Base-by-base conservation (phyloP, 2,113 vertebrate genomes). In the Notiomystis cincta region DNA sequence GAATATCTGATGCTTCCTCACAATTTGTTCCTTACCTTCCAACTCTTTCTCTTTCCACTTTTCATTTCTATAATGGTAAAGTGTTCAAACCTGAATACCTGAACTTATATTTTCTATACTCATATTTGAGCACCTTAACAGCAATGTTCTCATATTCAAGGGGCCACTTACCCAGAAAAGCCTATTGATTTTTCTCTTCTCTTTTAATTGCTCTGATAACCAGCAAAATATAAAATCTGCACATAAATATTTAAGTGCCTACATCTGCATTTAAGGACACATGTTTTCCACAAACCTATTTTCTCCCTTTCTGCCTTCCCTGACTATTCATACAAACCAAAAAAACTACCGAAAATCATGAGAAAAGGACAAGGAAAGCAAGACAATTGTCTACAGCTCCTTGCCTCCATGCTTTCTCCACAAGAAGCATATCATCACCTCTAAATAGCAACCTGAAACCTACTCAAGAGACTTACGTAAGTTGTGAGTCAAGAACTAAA, bases 381-480 rank as follows among this genome's bases (percentile, higher is more conserved):
- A 89, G 76, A 76, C 57, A 89, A 89, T 89, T 47, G 61, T 53
- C 51, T 92, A 61, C 58, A 86, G 40, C 56, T 96, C 42, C 50
- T 79, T 95, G 66, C 66, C 62, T 94, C 48, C 56, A 15, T 48
- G 35, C 50, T 79, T 82, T 76, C 81, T 91, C 72, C 81, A 82
- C 57, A 60, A 93, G 89, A 75, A 92, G 45, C 69, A 47, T 40
- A 89, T 93, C 89, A 89, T 75, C 92, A 93, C 88, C 90, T 93
- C 92, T 89, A 94, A 96, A 97, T 93, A 96, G 96, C 88, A 97
- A 94, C 77, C 77, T 93, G 90, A 96, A 94, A 94, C 95, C 92
- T 96, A 96, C 93, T 96, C 90, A 94, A 89, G 82, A 92, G 65
- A 67, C 82, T 97, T 97, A 96, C 14, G 0, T 95, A 96, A 97